phyloP scores from a whole-genome alignment of 2,888 invertebrate genomes.

The Bimastos eiseni region DNA sequence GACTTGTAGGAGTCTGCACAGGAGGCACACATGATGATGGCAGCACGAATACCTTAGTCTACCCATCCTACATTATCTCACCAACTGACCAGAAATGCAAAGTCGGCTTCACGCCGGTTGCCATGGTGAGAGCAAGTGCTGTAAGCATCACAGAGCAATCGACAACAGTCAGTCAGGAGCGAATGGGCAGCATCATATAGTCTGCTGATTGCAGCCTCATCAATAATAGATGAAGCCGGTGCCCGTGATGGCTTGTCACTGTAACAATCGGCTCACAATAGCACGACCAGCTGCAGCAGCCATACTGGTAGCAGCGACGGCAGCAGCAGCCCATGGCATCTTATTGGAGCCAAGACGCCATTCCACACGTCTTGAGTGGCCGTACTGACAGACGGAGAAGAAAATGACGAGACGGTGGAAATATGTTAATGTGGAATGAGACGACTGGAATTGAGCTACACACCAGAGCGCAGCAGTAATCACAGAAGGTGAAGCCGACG shows the following conservation, averaged over 20 bases:
- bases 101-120: conserved; percentile 17
- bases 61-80: background rate
- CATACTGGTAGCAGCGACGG: background rate
- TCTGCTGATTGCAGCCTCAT: conserved; percentile 24
- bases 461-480: background rate
- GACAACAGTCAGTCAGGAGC: conserved; percentile 18
- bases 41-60: background rate
- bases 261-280: conserved; percentile 15
- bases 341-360: conserved; percentile 10
- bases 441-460: background rate
- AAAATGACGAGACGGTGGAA: background rate
- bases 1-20: background rate
- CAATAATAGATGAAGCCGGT: conserved; percentile 26
- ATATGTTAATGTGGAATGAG: conserved; percentile 18
- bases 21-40: background rate
- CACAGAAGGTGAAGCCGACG: background rate
- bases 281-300: conserved; percentile 14
- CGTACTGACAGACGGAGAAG: background rate
- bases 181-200: background rate
- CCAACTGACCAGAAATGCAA: conserved; percentile 3
- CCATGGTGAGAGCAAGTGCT: conserved; percentile 6
- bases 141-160: conserved; percentile 23
- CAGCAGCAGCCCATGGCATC: conserved; percentile 8
- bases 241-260: conserved; percentile 24
- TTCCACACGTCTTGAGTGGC: conserved; percentile 14